Base-by-base conservation (phyloP, 2,888 invertebrate species). In the Harmothoe impar region DNA sequence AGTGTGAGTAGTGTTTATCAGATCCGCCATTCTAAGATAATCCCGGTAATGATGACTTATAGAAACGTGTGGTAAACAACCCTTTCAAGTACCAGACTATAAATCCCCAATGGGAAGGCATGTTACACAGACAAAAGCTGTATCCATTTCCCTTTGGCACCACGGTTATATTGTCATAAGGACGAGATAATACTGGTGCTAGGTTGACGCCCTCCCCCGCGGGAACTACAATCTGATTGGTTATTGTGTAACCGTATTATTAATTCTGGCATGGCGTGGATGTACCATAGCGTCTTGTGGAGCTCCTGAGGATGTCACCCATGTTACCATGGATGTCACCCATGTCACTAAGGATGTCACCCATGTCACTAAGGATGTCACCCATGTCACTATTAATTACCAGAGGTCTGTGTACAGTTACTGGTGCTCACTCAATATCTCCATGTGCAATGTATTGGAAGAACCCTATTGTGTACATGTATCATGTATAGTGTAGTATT, bases 131-230 rank as follows among this genome's bases (percentile, higher is more conserved):
- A 43, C 43, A 43, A 43, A 10, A 43, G 43, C 43, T 43, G 43
- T 43, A 43, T 43, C 10, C n/a, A n/a, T n/a, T 68, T 68, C n/a
- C 72, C 72, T 72, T 29, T 29, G 72, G 3, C 72, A 72, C 72
- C 72, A 72, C 20, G n/a, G 25, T 72, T 72, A 72, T 72, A 72
- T 72, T 72, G 72, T 72, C 72, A 72, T 29, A 29, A 72, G 72
- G 72, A 72, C 72, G 72, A 72, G 25, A 72, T 72, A 72, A 29
- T 72, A 72, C 25, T 72, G 72, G 72, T 72, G 72, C 72, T 72
- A 29, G 72, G 72, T 72, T 29, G 17, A 23, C 31, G 72, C 72
- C 72, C 29, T 29, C 29, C 31, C 29, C 31, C 15, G n/a, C 25
- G 25, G 72, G 25, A 72, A 72, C 29, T 72, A 72, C 25, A 43